A percentile compares a stretch with the other conserved stretches of the same genome.
Conservation (phyloP, 23 tunicate species). For the Halocynthia roretzi region DNA sequence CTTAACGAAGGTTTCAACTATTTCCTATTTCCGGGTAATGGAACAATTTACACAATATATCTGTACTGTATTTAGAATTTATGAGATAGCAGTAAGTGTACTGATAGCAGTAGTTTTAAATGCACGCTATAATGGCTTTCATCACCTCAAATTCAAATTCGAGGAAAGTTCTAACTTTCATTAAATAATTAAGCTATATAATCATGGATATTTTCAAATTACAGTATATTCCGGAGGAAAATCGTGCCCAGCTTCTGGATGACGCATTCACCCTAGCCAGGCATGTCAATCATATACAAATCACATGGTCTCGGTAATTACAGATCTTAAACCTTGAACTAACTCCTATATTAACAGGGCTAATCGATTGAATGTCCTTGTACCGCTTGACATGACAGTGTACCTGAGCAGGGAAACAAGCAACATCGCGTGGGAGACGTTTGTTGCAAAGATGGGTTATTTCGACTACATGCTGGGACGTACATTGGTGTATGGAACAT, state of each 20-base stretch:
- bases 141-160: no score
- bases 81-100: no score
- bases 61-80: no score
- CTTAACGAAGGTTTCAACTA: no score
- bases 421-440: slow-evolving; percentile 45
- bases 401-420: slow-evolving; percentile 26
- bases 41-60: no score
- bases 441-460: slow-evolving; percentile 31
- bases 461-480: slow-evolving; percentile 39
- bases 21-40: no score
- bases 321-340: not conserved
- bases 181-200: no score
- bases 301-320: not conserved
- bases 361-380: slow-evolving; percentile 13
- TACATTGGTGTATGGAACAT: slow-evolving; percentile 38
- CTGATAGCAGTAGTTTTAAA: no score
- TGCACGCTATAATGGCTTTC: no score
- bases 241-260: slow-evolving; percentile 49
- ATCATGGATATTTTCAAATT: not conserved
- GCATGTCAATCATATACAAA: not conserved
- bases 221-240: slow-evolving; percentile 29
- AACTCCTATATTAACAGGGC: slow-evolving; percentile 7
- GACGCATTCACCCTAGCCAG: slow-evolving; percentile 72
- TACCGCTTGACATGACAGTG: slow-evolving; percentile 28
- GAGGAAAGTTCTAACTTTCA: no score